Evolutionary conservation across 2,888 invertebrate species (phyloP).

Genomic region (Torymus texanus): DNA sequence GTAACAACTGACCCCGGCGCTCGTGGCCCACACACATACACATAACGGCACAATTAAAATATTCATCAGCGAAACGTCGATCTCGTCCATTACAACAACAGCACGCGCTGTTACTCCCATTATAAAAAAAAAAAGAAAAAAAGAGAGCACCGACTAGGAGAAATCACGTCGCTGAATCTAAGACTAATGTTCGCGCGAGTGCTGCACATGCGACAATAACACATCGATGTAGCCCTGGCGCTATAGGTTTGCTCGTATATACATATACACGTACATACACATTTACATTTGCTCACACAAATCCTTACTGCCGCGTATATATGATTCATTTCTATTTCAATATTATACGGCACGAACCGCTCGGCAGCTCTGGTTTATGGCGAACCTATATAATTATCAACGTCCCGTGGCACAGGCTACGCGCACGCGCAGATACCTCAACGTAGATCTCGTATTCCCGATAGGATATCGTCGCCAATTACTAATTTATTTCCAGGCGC

Average conservation of each 20-base stretch:
- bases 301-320: neutral
- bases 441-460: constrained; percentile 42
- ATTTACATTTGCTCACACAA: neutral
- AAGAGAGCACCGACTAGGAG: neutral
- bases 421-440: neutral
- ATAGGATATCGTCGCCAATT: constrained; percentile 58
- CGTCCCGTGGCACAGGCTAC: constrained; percentile 20
- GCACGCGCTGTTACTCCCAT: too few species aligned
- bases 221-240: too few species aligned
- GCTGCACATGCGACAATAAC: neutral
- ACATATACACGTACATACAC: too few species aligned
- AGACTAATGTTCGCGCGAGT: neutral
- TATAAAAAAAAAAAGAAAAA: too few species aligned
- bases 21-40: too few species aligned
- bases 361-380: neutral
- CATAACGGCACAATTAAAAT: constrained; percentile 5
- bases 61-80: constrained; percentile 23
- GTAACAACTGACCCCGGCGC: too few species aligned
- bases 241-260: too few species aligned
- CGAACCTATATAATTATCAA: constrained; percentile 30
- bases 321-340: constrained; percentile 28
- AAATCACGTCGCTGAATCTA: constrained; percentile 12
- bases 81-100: neutral
- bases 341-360: neutral
- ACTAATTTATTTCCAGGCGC: constrained; percentile 63